Evolutionary conservation across 2,888 invertebrate species (phyloP).

Genomic region (Caenorhabditis sp.): DNA sequence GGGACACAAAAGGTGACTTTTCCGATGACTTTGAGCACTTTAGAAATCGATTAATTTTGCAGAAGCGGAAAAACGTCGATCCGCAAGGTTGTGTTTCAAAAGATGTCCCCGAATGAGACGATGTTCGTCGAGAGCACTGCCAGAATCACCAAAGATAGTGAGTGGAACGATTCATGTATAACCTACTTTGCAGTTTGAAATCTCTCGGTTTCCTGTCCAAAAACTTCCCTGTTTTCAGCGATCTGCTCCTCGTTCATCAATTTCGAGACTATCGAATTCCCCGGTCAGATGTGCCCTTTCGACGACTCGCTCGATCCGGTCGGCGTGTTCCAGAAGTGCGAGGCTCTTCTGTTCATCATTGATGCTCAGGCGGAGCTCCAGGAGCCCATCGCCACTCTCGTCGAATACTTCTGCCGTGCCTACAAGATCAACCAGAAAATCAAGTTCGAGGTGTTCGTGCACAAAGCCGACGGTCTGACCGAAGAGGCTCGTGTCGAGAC

Average conservation of each 20-base stretch:
- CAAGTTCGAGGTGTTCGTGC: conserved; percentile 93
- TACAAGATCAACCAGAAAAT: conserved; percentile 95
- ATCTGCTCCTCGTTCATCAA: conserved; percentile 98
- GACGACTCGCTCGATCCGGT: conserved; percentile 47
- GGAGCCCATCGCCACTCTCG: conserved; percentile 93
- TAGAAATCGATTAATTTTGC: conserved; percentile 33
- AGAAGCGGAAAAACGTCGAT: conserved; percentile 98
- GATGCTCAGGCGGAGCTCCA: conserved; percentile 97
- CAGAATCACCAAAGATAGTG: conserved; percentile 94
- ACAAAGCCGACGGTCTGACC: conserved; percentile 98
- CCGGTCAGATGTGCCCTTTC: conserved; percentile 87
- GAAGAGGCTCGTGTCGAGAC: conserved; percentile 99
- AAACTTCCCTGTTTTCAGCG: conserved; percentile 82
- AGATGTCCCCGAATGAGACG: conserved; percentile 99
- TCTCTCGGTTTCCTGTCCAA: too few relatives aligned
- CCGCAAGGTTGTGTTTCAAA: conserved; percentile 99
- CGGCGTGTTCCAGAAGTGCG: conserved; percentile 56
- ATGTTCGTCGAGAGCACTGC: conserved; percentile 97
- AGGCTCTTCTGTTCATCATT: conserved; percentile 97
- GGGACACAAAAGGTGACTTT: conserved; percentile 76
- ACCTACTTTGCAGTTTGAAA: too few relatives aligned
- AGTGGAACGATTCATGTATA: neutral
- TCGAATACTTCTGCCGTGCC: conserved; percentile 91
- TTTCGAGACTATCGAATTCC: conserved; percentile 99
- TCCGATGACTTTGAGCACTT: neutral